phyloP scores from a whole-genome alignment of 2,797 vertebrate species.

The Bovichtus variegatus region DNA sequence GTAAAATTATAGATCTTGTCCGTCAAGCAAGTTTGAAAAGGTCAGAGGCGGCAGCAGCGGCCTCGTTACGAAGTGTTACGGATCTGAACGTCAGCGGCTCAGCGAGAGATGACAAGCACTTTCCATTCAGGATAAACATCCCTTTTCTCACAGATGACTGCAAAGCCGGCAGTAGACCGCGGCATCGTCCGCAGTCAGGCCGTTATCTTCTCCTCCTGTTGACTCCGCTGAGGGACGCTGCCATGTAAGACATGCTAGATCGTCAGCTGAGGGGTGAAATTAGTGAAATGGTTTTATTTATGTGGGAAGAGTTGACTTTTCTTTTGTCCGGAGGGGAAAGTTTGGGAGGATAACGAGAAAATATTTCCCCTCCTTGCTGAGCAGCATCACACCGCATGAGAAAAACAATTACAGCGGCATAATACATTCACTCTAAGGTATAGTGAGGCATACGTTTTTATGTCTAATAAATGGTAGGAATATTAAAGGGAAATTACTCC shows the following conservation, averaged over 20 bases:
- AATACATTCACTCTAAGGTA: background rate
- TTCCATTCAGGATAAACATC: constrained; percentile 55
- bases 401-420: constrained; percentile 11
- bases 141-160: constrained; percentile 45
- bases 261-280: constrained; percentile 37
- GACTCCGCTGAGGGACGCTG: constrained; percentile 30
- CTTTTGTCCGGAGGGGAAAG: background rate
- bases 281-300: constrained; percentile 34
- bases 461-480: constrained; percentile 10
- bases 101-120: constrained; percentile 48
- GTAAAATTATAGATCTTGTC: constrained; percentile 15
- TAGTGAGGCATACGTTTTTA: background rate
- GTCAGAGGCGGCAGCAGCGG: constrained; percentile 20
- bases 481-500: constrained; percentile 7
- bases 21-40: constrained; percentile 37
- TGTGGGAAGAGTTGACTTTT: constrained; percentile 20
- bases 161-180: constrained; percentile 44
- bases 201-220: constrained; percentile 57
- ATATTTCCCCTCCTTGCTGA: background rate
- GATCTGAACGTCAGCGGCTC: constrained; percentile 49
- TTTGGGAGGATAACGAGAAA: constrained; percentile 23
- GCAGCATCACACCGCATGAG: background rate
- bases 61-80: constrained; percentile 1
- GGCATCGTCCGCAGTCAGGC: constrained; percentile 38
- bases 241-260: constrained; percentile 42